phyloP scores from a whole-genome alignment of 1,140 invertebrate species.

The Nephila pilipes region DNA sequence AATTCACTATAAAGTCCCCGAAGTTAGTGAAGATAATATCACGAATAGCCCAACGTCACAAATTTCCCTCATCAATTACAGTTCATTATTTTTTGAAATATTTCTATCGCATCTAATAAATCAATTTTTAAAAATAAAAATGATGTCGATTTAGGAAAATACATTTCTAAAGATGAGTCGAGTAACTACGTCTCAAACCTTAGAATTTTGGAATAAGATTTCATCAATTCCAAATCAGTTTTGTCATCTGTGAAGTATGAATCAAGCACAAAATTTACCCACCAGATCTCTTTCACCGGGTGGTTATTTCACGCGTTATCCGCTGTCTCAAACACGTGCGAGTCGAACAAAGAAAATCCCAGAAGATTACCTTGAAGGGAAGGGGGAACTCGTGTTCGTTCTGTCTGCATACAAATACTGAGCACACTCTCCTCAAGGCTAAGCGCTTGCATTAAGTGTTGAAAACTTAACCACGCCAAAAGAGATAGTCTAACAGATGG shows the following conservation, averaged over 20 bases:
- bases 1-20: too few species aligned
- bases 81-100: too few species aligned
- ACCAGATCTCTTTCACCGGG: background rate
- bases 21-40: too few species aligned
- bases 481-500: conserved; percentile 13
- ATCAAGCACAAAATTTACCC: background rate
- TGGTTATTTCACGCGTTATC: background rate
- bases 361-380: conserved; percentile 32
- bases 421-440: conserved; percentile 8
- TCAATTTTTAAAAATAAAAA: too few species aligned
- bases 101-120: too few species aligned
- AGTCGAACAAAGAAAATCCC: conserved; percentile 14
- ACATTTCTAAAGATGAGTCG: too few species aligned
- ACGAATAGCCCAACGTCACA: too few species aligned
- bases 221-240: too few species aligned
- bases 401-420: conserved; percentile 42
- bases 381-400: conserved; percentile 19
- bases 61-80: too few species aligned
- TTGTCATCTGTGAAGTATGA: background rate
- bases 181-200: too few species aligned
- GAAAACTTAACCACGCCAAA: conserved; percentile 21
- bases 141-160: too few species aligned
- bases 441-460: background rate
- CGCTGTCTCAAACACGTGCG: background rate
- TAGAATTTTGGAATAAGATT: too few species aligned